phyloP scores from a whole-genome alignment of 2,113 vertebrate genomes.

The Corydoras sp. region DNA sequence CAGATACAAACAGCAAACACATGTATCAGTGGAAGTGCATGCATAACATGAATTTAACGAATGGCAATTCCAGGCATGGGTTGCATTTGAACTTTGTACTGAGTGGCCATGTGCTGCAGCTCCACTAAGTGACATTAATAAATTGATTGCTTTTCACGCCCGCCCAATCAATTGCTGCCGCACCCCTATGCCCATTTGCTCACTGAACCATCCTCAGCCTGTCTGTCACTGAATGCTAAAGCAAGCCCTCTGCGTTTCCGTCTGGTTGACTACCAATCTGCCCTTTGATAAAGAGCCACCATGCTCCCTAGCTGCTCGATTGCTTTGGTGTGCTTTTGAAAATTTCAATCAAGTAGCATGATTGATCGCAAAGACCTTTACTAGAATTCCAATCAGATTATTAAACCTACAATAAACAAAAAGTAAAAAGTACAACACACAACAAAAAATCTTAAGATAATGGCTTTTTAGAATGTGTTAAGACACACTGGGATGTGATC shows the following conservation, averaged over 20 bases:
- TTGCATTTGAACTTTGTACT: neutral
- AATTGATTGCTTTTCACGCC: constrained; percentile 28
- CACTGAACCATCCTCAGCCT: constrained; percentile 25
- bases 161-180: constrained; percentile 30
- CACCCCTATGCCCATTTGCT: constrained; percentile 29
- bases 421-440: neutral
- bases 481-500: too few species aligned
- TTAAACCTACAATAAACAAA: neutral
- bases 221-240: constrained; percentile 26
- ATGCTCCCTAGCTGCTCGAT: neutral
- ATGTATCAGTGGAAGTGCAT: neutral
- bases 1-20: too few species aligned
- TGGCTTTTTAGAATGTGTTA: too few species aligned
- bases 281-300: neutral
- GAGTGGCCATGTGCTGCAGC: constrained; percentile 5
- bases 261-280: constrained; percentile 2
- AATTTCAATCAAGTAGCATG: neutral
- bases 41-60: constrained; percentile 16
- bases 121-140: constrained; percentile 31
- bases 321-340: constrained; percentile 8
- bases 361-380: neutral
- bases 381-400: too few species aligned
- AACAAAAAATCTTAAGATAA: too few species aligned
- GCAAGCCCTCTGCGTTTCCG: constrained; percentile 6
- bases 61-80: neutral